Percentiles rank a stretch among this genome's conserved stretches.
Conservation (phyloP, 2,888 invertebrate species). For the Agriopis aurantiaria region DNA sequence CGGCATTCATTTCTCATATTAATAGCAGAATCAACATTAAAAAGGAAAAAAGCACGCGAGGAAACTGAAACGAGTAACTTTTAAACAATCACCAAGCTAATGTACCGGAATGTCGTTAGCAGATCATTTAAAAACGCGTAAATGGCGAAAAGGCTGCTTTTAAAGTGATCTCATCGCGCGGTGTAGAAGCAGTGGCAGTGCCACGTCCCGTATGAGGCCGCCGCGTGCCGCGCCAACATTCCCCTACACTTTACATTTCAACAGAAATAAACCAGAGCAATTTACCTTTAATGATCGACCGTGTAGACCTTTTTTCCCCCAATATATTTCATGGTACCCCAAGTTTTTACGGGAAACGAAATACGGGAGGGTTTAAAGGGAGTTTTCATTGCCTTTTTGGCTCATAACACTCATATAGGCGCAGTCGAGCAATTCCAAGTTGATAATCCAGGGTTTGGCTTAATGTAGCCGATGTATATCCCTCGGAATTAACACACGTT, state of each 20-base stretch:
- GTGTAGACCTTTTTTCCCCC: constrained; percentile 77
- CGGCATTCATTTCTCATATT: constrained; percentile 6
- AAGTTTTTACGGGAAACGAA: constrained; percentile 80
- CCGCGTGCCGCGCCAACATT: constrained; percentile 66
- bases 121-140: constrained; percentile 52
- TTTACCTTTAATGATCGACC: constrained; percentile 80
- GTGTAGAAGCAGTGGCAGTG: not conserved
- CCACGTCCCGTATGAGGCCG: constrained; percentile 38
- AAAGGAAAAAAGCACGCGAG: constrained; percentile 36
- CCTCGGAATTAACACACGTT: constrained; percentile 68
- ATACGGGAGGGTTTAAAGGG: constrained; percentile 75
- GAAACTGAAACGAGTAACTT: constrained; percentile 42
- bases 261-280: constrained; percentile 77
- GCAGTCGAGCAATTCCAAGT: constrained; percentile 76
- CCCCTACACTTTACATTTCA: constrained; percentile 73
- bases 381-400: constrained; percentile 81
- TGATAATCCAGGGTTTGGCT: constrained; percentile 79
- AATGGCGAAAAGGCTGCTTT: constrained; percentile 43
- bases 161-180: constrained; percentile 40
- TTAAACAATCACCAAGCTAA: constrained; percentile 42
- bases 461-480: constrained; percentile 76
- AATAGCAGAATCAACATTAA: constrained; percentile 18
- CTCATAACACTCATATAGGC: constrained; percentile 78
- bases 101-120: constrained; percentile 47
- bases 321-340: constrained; percentile 77